phyloP scores from a whole-genome alignment of 2,888 invertebrate genomes.

The Allophyes oxyacanthae region DNA sequence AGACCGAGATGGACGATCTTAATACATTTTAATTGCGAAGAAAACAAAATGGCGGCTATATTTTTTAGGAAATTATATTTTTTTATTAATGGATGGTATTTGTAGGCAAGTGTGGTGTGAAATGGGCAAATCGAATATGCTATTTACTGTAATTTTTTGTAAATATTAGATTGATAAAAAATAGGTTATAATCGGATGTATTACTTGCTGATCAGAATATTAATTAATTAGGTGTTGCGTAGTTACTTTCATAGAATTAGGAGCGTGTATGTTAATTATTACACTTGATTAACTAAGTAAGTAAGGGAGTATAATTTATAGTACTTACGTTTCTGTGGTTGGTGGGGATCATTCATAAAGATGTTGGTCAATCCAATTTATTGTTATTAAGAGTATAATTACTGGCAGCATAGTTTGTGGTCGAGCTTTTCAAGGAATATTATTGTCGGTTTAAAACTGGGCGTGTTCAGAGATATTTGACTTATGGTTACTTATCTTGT shows the following conservation, averaged over 20 bases:
- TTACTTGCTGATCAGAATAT: conserved; percentile 23
- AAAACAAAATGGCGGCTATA: conserved; percentile 42
- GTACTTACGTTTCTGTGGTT: conserved; percentile 7
- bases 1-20: conserved; percentile 28
- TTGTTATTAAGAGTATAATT: conserved; percentile 24
- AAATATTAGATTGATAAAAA: not conserved
- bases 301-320: conserved; percentile 8
- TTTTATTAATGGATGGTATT: conserved; percentile 20
- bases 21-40: conserved; percentile 15
- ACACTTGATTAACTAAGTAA: conserved; percentile 13
- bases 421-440: conserved; percentile 5
- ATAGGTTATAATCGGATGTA: not conserved
- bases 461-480: conserved; percentile 34
- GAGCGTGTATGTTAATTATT: conserved; percentile 1
- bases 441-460: conserved; percentile 3
- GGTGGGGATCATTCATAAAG: not conserved
- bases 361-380: conserved; percentile 17
- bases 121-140: conserved; percentile 22
- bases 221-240: conserved; percentile 17
- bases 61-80: not conserved
- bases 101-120: conserved; percentile 20
- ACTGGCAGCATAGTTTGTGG: conserved; percentile 9
- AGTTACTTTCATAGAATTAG: conserved; percentile 19
- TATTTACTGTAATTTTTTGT: conserved; percentile 12
- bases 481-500: not conserved